phyloP scores from a whole-genome alignment of 2,888 invertebrate species.

The Melanostoma scalare region DNA sequence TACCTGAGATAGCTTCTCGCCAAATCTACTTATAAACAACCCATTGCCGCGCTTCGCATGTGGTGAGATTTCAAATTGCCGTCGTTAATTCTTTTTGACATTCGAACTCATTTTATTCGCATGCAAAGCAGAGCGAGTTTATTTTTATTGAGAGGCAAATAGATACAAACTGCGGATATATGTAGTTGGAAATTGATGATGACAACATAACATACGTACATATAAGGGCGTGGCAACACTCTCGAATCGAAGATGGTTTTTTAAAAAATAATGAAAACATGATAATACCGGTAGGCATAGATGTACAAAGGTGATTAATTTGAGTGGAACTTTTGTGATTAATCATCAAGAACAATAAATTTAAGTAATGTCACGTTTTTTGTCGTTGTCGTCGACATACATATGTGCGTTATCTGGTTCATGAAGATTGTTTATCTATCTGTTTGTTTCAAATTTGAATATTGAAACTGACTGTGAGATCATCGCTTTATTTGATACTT shows the following conservation, averaged over 20 bases:
- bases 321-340: slow-evolving; percentile 29
- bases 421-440: slow-evolving; percentile 17
- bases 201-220: slow-evolving; percentile 56
- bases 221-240: slow-evolving; percentile 50
- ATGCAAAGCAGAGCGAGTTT: slow-evolving; percentile 55
- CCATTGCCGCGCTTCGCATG: slow-evolving; percentile 36
- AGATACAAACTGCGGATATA: slow-evolving; percentile 37
- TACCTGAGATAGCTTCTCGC: slow-evolving; percentile 62
- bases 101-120: slow-evolving; percentile 56
- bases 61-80: slow-evolving; percentile 63
- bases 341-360: slow-evolving; percentile 36
- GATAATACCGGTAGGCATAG: slow-evolving; percentile 34
- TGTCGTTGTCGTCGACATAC: slow-evolving; percentile 17
- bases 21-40: slow-evolving; percentile 27
- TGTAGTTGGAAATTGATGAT: slow-evolving; percentile 61
- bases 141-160: slow-evolving; percentile 59
- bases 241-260: slow-evolving; percentile 16
- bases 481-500: slow-evolving; percentile 4
- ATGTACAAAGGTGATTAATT: slow-evolving; percentile 4
- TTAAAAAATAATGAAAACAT: slow-evolving; percentile 16
- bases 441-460: slow-evolving; percentile 3
- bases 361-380: slow-evolving; percentile 22
- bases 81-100: slow-evolving; percentile 67
- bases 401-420: slow-evolving; percentile 29
- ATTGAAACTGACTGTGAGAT: neutral